Evolutionary conservation across 2,888 invertebrate genomes (phyloP).

Genomic region (Nephrotoma guestfalica): DNA sequence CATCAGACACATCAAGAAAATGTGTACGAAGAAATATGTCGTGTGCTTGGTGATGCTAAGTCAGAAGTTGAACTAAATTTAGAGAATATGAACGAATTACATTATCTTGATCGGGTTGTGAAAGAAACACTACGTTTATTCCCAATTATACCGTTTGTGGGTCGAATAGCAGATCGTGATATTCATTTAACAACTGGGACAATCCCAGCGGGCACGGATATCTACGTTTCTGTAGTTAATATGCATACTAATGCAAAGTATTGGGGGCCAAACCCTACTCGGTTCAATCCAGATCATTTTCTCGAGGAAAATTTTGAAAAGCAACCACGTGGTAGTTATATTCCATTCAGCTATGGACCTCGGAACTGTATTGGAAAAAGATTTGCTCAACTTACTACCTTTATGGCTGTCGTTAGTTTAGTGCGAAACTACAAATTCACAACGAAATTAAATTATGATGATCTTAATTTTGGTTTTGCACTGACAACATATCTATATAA

Average conservation of each 20-base stretch:
- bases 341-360: neutral
- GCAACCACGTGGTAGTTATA: neutral
- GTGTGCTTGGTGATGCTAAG: neutral
- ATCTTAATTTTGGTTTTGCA: neutral
- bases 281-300: neutral
- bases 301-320: neutral
- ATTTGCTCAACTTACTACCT: neutral
- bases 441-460: neutral
- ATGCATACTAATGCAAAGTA: neutral
- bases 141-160: neutral
- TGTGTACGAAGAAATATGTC: neutral
- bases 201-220: neutral
- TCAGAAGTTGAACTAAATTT: neutral
- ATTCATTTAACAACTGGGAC: neutral
- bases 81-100: neutral
- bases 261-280: neutral
- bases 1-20: neutral
- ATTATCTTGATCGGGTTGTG: neutral
- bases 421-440: neutral
- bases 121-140: neutral
- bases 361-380: neutral
- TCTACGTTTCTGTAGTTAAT: neutral
- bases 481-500: neutral
- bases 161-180: neutral
- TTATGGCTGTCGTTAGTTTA: neutral